Base-by-base conservation (phyloP, 1,140 invertebrate genomes). In the Drosophila equinoxialis region DNA sequence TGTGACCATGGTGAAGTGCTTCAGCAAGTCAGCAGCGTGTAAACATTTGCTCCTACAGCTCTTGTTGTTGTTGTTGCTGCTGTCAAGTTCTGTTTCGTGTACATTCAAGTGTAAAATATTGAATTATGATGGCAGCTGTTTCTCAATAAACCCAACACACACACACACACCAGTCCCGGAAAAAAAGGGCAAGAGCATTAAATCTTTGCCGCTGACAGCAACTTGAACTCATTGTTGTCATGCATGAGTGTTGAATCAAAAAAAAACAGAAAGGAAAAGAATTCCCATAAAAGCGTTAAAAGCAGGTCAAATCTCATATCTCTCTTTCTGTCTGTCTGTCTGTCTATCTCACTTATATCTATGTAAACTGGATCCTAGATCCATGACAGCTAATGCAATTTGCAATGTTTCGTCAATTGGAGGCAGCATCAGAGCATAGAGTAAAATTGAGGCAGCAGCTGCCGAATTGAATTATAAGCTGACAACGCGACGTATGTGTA, bases 101-200 rank as follows among this genome's bases (percentile, higher is more conserved):
- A 89, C 80, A 89, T 84, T 87, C 80, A 80, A 89, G 84, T 84
- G 84, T 83, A 84, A 87, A 89, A 84, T 89, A 87, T 87, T 87
- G 84, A 87, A 89, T 87, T 87, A 87, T 87, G 84, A 87, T 89
- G 84, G 84, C 84, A 87, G 84, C 80, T 87, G 84, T 75, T 87
- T 80, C 80, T 89, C 84, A 83, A 89, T 87, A 89, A 72, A 78
- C 66, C 20, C 65, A 54, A 65, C 26, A 10, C 64, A 37, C 13
- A 57, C n/a, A 55, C 6, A 41, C 51, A 41, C 17, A 30, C 6
- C 8, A 55, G 6, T 41, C 41, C 13, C 35, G 17, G 55, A 41
- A 68, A 37, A 41, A 23, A 66, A 73, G 68, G 75, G 68, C 67
- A 82, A 64, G 79, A 67, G 79, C 83, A 74, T 86, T 87, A 87